Base-by-base conservation (phyloP, 2,113 vertebrate genomes). In the Clarias gariepinus region DNA sequence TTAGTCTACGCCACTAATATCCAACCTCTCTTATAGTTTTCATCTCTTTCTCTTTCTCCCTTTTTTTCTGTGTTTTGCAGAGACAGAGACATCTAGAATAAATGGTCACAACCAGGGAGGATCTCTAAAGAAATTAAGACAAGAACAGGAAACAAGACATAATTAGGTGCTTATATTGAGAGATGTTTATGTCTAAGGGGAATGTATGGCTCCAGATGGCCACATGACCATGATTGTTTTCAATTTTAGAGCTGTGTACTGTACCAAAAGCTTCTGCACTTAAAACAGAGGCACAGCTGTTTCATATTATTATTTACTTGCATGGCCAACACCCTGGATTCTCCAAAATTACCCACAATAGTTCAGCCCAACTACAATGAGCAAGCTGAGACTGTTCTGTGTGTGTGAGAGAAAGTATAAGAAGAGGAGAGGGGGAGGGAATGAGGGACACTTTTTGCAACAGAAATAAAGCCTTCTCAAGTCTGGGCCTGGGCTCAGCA, bases 291-390 rank as follows among this genome's bases (percentile, higher is more conserved):
- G 85, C 85, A 80, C 93, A 94, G 92, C 88, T 94, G 94, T 88
- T 94, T 94, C 91, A 84, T 92, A 91, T 95, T 94, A 93, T 94
- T 94, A 91, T 95, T 94, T 94, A 93, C 89, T 94, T 90, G 90
- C 91, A 89, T 88, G 90, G 92, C 91, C 91, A 89, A 91, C 91
- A 92, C 91, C 91, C 90, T 88, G 89, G 86, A 82, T 94, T 93
- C 89, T 91, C 89, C 78, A 33, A 85, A 87, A 87, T 86, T 86
- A 90, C 85, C 86, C 89, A 91, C 90, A 90, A 88, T 86, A 90
- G 92, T 81, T 33, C 85, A 71, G 58, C 73, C 86, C 88, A 87
- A 88, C 86, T 83, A 90, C 90, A 91, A 89, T 73, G 57, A 81
- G 83, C 23, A 33, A 79, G 86, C 87, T 79, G 47, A 64, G 78